Evolutionary conservation across 2,113 vertebrate genomes (phyloP).

Genomic region (Murina feae): DNA sequence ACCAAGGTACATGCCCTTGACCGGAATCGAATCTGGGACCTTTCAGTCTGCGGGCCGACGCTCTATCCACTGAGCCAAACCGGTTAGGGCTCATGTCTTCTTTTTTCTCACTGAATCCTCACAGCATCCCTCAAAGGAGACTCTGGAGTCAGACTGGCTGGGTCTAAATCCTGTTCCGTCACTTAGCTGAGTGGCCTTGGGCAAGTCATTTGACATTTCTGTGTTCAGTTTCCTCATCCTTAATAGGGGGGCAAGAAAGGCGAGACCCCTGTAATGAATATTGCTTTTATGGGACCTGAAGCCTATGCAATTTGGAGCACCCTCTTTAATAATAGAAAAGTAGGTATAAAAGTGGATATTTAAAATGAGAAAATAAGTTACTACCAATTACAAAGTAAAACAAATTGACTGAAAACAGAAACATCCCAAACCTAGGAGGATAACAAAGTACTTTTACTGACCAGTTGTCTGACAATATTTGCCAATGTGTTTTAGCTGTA

Average conservation of each 20-base stretch:
- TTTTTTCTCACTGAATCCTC: neutral
- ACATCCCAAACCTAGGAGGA: neutral
- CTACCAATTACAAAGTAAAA: constrained; percentile 7
- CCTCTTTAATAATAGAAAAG: neutral
- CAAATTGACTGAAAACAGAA: neutral
- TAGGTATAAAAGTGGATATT: neutral
- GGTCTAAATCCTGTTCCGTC: neutral
- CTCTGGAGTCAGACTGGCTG: neutral
- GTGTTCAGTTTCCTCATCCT: neutral
- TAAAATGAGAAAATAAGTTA: neutral
- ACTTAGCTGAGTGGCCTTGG: neutral
- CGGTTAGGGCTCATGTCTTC: too few relatives aligned
- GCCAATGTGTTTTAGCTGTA: neutral
- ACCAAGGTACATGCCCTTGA: too few relatives aligned
- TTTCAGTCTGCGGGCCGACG: too few relatives aligned
- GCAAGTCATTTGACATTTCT: too few relatives aligned
- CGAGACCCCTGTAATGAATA: neutral
- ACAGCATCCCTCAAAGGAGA: neutral
- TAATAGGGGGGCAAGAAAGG: neutral
- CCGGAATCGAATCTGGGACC: too few relatives aligned
- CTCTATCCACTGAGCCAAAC: too few relatives aligned
- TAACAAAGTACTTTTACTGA: neutral
- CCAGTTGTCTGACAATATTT: neutral
- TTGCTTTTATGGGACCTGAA: neutral
- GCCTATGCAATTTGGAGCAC: neutral